Conservation (phyloP, 2,113 vertebrate genomes). For the Eonycteris spelaea region DNA sequence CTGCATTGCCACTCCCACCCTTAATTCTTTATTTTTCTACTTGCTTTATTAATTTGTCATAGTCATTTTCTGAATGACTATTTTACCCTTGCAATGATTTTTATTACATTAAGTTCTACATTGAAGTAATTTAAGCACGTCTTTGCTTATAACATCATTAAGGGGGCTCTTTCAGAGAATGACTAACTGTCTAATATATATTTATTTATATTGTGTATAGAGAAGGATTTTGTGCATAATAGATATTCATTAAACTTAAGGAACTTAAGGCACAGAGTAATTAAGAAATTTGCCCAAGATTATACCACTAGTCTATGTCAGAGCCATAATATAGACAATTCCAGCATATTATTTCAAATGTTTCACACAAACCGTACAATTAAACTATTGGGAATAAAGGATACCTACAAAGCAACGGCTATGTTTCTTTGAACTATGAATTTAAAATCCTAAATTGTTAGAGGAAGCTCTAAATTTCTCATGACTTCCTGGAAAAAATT, state of each 20-base stretch:
- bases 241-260: background rate
- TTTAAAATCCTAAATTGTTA: slow-evolving; percentile 39
- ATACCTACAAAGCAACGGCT: background rate
- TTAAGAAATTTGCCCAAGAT: background rate
- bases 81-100: background rate
- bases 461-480: background rate
- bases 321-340: background rate
- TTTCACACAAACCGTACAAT: background rate
- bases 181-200: background rate
- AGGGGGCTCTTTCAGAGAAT: background rate
- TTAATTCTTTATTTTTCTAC: background rate
- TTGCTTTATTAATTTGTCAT: background rate
- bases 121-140: background rate
- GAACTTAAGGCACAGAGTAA: background rate
- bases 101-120: background rate
- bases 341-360: background rate
- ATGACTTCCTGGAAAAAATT: background rate
- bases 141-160: background rate
- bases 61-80: background rate
- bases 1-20: background rate
- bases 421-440: background rate
- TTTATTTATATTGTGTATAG: background rate
- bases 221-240: background rate
- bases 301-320: background rate
- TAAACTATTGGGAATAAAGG: background rate